Percentiles rank a stretch among this genome's conserved stretches.
Conservation (phyloP, 2,888 invertebrate genomes). For the Perithous albicinctus region DNA sequence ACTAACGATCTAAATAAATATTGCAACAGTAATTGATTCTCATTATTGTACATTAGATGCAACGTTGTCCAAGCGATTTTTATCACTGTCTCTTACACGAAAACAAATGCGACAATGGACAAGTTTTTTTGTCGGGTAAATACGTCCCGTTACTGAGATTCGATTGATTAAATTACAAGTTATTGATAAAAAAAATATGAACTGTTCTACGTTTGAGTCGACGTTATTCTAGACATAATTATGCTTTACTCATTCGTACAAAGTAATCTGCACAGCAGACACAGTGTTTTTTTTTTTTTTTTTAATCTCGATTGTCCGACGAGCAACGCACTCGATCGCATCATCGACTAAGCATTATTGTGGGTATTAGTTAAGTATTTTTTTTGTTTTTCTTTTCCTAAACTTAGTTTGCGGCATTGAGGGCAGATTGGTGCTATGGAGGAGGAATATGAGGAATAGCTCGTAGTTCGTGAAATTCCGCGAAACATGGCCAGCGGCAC, state of each 20-base stretch:
- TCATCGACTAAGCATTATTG: slow-evolving; percentile 66
- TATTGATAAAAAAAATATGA: slow-evolving; percentile 1
- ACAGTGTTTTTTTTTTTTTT: slow-evolving; percentile 13
- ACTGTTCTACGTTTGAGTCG: background rate
- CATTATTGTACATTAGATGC: slow-evolving; percentile 21
- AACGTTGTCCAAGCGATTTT: slow-evolving; percentile 2
- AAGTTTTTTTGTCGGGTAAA: background rate
- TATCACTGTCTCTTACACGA: background rate
- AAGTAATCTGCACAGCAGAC: slow-evolving; percentile 62
- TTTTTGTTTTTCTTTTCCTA: too few relatives aligned
- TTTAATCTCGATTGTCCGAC: slow-evolving; percentile 18
- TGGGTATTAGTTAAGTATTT: slow-evolving; percentile 73
- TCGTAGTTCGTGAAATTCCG: slow-evolving; percentile 84
- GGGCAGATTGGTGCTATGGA: slow-evolving; percentile 83
- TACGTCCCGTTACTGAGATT: background rate
- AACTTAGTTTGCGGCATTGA: slow-evolving; percentile 68
- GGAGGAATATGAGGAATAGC: slow-evolving; percentile 84
- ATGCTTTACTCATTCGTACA: slow-evolving; percentile 25
- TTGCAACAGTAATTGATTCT: slow-evolving; percentile 46
- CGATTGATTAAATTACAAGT: slow-evolving; percentile 21
- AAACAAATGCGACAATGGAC: slow-evolving; percentile 1
- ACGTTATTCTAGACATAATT: slow-evolving; percentile 22
- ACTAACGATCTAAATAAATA: slow-evolving; percentile 58
- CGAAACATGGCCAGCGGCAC: slow-evolving; percentile 84
- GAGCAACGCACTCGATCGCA: slow-evolving; percentile 42